Percentiles rank a stretch among this genome's conserved stretches.
These are phyloP conservation scores for Leptinotarsa lineolata DNA, from an alignment of 1,140 invertebrate genomes.

Conservation along the genomic window DNA sequence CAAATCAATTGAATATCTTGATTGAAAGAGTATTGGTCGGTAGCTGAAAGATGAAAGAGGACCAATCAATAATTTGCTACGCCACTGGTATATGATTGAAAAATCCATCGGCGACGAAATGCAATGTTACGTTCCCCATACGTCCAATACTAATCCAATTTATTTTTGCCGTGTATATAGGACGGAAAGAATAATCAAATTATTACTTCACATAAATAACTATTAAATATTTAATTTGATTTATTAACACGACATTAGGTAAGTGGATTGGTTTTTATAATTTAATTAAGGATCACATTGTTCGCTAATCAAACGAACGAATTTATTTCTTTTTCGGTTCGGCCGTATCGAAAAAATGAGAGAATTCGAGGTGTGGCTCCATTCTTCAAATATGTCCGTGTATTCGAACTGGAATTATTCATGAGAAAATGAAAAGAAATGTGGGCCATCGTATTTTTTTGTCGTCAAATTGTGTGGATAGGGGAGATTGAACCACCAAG, in stretches of 20 bases:
- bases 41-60: too few species aligned
- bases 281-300: conserved; percentile 26
- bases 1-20: too few species aligned
- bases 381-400: not conserved
- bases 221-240: conserved; percentile 33
- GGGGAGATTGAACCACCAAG: too few species aligned
- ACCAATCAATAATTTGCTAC: not conserved
- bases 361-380: not conserved
- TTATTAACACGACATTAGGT: conserved; percentile 32
- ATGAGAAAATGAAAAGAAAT: not conserved
- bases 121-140: conserved; percentile 9
- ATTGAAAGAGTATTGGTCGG: too few species aligned
- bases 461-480: too few species aligned
- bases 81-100: conserved; percentile 6
- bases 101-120: conserved; percentile 20
- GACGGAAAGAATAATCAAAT: conserved; percentile 27
- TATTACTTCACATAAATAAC: conserved; percentile 31
- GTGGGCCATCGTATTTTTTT: too few species aligned
- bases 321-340: not conserved
- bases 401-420: not conserved
- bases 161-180: conserved; percentile 20
- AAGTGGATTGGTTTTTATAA: conserved; percentile 32
- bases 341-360: not conserved
- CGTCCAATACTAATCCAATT: conserved; percentile 23
- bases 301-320: not conserved